Evolutionary conservation across 2,888 invertebrate species (phyloP).

Genomic region (Macrophya annulata): DNA sequence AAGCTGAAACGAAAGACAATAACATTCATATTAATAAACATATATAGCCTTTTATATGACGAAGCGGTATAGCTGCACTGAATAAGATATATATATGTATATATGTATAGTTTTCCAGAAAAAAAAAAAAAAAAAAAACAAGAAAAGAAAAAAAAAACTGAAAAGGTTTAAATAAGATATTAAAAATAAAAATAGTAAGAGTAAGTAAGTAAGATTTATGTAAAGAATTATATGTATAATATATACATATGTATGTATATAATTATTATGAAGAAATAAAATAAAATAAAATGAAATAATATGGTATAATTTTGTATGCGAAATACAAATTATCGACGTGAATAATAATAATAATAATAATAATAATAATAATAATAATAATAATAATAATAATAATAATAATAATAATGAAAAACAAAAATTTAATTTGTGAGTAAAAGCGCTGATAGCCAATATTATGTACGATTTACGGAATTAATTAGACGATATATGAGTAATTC

Average conservation of each 20-base stretch:
- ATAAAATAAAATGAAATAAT: too few species aligned
- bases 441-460: constrained; percentile 42
- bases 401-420: constrained; percentile 8
- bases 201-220: too few species aligned
- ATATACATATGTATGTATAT: neutral
- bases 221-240: neutral
- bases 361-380: neutral
- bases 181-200: too few species aligned
- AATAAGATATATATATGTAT: neutral
- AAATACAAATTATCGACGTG: too few species aligned
- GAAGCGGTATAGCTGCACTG: constrained; percentile 28
- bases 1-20: constrained; percentile 34
- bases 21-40: constrained; percentile 25
- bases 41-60: neutral
- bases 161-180: too few species aligned
- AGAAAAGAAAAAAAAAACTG: neutral
- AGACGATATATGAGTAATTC: neutral
- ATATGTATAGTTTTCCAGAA: neutral
- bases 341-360: too few species aligned
- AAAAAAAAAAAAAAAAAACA: neutral
- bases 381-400: constrained; percentile 10
- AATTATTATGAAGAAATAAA: too few species aligned
- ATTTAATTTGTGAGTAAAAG: constrained; percentile 32
- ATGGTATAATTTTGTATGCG: too few species aligned
- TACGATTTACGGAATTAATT: neutral